Evolutionary conservation across 2,888 invertebrate genomes (phyloP), one percentile per base, ranked within the genome.

Genomic region (Pterobdella sp.): DNA sequence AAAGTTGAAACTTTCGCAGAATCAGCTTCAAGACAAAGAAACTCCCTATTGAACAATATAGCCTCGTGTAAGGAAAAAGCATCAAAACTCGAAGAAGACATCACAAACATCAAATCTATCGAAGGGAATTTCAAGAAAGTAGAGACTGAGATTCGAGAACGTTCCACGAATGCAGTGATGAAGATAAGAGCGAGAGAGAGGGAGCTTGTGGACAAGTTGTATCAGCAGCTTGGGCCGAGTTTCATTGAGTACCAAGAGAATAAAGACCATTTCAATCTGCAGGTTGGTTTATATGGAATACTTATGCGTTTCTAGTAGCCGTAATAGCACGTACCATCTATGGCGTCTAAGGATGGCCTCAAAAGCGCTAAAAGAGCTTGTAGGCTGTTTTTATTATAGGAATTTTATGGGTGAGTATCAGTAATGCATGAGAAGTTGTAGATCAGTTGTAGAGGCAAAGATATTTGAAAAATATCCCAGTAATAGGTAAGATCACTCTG

Each of bases 1-100:
- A 82, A 83, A 36, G 81, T 83, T 18, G 80, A 81, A 74, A 81
- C 81, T 7, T 82, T 83, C 72, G 79, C 77, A 65, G 82, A 83
- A 60, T 82, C 81, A 32, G 80, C 80, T 37, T 75, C 77, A 35
- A 81, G 81, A 73, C 79, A 83, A 71, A 60, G 77, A 29, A 34
- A 60, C 36, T 60, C 72, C 22, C 71, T 78, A 31, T 75, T 75
- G 49, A 22, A 35, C 10, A 60, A 74, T 26, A 35, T 77, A 2
- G 66, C 7, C 10, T 31, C 34, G 26, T 76, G 77, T 60, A 42
- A 71, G 37, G 78, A 78, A 1, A 76, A 81, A 34, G 73, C 81
- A 37, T n/a, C n/a, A n/a, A n/a, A n/a, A n/a, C n/a, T n/a, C n/a
- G n/a, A n/a, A n/a, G n/a, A n/a, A n/a, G n/a, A n/a, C n/a, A n/a